These are phyloP conservation scores for Oligia latruncula DNA, from an alignment of 2,888 invertebrate genomes.

Conservation along the genomic window DNA sequence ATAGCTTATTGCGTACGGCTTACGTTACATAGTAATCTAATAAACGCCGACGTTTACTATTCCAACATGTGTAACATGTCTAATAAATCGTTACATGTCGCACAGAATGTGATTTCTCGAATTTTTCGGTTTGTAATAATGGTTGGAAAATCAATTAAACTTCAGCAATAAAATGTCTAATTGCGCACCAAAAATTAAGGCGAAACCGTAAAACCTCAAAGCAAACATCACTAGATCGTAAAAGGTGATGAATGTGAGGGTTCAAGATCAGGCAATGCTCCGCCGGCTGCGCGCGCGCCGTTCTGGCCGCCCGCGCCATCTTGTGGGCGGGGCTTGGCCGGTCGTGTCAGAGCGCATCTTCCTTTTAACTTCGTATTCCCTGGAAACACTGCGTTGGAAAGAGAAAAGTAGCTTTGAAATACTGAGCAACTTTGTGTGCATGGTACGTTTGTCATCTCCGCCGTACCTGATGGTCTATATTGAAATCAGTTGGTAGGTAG, in stretches of 20 bases:
- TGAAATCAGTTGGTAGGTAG: constrained; percentile 8
- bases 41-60: constrained; percentile 52
- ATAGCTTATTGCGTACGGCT: constrained; percentile 20
- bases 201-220: constrained; percentile 85
- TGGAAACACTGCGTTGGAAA: constrained; percentile 74
- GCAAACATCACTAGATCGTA: constrained; percentile 81
- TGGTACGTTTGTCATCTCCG: constrained; percentile 58
- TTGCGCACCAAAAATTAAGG: constrained; percentile 83
- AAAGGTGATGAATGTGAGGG: constrained; percentile 87
- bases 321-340: constrained; percentile 83
- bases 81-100: constrained; percentile 63
- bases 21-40: constrained; percentile 61
- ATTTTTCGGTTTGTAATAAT: constrained; percentile 71
- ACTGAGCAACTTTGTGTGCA: constrained; percentile 40
- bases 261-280: constrained; percentile 83
- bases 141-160: constrained; percentile 76
- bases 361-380: constrained; percentile 71
- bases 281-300: constrained; percentile 70
- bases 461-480: constrained; percentile 61
- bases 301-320: constrained; percentile 77
- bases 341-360: constrained; percentile 70
- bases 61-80: constrained; percentile 60
- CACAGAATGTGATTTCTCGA: constrained; percentile 62
- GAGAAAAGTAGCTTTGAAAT: constrained; percentile 73
- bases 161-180: constrained; percentile 77